phyloP scores from a whole-genome alignment of 2,888 invertebrate genomes.

The Vesta saturnalis region DNA sequence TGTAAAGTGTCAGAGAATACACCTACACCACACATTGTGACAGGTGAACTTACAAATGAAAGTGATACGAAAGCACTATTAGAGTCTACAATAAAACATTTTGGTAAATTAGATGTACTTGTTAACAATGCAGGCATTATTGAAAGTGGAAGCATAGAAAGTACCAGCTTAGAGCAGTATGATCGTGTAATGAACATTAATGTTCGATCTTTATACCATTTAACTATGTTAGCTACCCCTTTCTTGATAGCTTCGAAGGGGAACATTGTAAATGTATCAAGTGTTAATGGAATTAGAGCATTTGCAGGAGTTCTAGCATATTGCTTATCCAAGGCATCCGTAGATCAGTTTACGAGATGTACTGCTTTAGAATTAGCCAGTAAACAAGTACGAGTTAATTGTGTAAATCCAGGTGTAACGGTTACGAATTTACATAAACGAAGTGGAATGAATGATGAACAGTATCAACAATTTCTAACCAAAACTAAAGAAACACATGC shows the following conservation, averaged over 20 bases:
- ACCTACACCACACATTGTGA: constrained; percentile 67
- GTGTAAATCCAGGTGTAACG: constrained; percentile 94
- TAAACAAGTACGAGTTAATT: constrained; percentile 88
- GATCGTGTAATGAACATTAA: constrained; percentile 92
- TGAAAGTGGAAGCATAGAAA: constrained; percentile 85
- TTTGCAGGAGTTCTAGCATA: constrained; percentile 93
- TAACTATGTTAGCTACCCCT: constrained; percentile 90
- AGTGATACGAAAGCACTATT: constrained; percentile 77
- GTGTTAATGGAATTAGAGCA: constrained; percentile 90
- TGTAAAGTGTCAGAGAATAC: constrained; percentile 62
- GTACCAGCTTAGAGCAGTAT: constrained; percentile 84
- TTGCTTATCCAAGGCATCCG: constrained; percentile 90
- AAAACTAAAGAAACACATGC: constrained; percentile 90
- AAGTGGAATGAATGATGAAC: constrained; percentile 84
- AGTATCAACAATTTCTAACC: constrained; percentile 86
- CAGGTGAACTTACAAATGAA: constrained; percentile 80
- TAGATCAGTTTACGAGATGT: constrained; percentile 95
- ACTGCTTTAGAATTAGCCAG: constrained; percentile 86
- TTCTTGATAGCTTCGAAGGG: constrained; percentile 85
- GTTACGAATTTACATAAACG: constrained; percentile 88
- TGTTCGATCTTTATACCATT: constrained; percentile 81
- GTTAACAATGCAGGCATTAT: constrained; percentile 93
- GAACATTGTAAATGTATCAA: constrained; percentile 95
- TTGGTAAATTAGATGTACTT: constrained; percentile 81
- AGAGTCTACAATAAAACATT: constrained; percentile 77